These are phyloP conservation scores for Nasonia vitripennis DNA, from an alignment of 1,140 invertebrate genomes.

Conservation along the genomic window DNA sequence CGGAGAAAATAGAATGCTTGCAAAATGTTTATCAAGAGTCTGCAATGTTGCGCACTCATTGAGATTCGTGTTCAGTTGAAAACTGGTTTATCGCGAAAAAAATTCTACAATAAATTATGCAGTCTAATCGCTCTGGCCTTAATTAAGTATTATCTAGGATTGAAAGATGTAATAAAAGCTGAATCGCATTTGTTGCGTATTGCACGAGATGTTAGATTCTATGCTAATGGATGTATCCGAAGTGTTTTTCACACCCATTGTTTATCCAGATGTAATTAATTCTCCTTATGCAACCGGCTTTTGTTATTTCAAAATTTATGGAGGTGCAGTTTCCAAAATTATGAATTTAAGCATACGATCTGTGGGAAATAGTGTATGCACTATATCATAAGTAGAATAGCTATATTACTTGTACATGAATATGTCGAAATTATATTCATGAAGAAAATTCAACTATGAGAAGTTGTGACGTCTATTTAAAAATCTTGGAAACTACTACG, in stretches of 20 bases:
- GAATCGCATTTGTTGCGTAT: conserved; percentile 2
- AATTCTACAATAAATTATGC: not conserved
- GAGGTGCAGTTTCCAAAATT: too few relatives aligned
- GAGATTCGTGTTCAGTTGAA: not conserved
- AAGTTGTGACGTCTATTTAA: too few relatives aligned
- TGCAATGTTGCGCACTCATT: not conserved
- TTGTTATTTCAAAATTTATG: too few relatives aligned
- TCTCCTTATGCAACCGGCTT: not conserved
- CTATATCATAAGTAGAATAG: too few relatives aligned
- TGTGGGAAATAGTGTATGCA: too few relatives aligned
- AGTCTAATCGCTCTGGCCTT: not conserved
- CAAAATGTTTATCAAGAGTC: not conserved
- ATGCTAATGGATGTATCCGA: not conserved
- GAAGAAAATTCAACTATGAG: too few relatives aligned
- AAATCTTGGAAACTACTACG: too few relatives aligned
- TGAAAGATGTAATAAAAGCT: not conserved
- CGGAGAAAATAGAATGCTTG: not conserved
- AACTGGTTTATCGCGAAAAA: not conserved
- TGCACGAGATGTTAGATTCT: not conserved
- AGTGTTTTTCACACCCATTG: not conserved
- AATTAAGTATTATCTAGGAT: conserved; percentile 11
- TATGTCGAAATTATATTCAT: too few relatives aligned
- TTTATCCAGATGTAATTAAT: not conserved
- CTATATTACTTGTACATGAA: too few relatives aligned
- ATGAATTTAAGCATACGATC: too few relatives aligned